Percentiles rank a stretch among this genome's conserved stretches.
Evolutionary conservation across 2,888 invertebrate genomes (phyloP).

Genomic region (Patella ulyssiponensis): DNA sequence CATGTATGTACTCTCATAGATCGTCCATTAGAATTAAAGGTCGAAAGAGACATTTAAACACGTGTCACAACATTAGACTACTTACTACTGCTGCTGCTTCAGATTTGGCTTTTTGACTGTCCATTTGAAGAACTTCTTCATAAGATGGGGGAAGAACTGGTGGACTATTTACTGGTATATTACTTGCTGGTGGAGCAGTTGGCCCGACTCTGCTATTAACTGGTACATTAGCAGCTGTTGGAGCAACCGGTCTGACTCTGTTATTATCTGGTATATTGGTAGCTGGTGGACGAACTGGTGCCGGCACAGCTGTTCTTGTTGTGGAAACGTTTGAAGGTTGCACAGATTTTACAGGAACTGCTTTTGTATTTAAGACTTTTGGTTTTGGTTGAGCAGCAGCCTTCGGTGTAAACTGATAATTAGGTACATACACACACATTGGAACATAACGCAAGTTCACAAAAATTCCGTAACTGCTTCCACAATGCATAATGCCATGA

Average conservation of each 20-base stretch:
- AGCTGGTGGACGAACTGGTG: not conserved
- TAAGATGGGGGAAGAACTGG: conserved; percentile 10
- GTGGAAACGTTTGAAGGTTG: not conserved
- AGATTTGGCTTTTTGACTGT: not conserved
- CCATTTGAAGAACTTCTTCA: conserved; percentile 17
- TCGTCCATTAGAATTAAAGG: too few relatives aligned
- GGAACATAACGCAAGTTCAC: conserved; percentile 26
- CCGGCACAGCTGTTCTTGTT: not conserved
- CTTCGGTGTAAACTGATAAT: not conserved
- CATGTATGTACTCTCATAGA: too few relatives aligned
- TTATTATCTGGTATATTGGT: not conserved
- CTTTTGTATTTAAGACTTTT: not conserved
- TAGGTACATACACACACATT: conserved; percentile 17
- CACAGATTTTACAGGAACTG: not conserved
- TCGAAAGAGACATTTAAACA: too few relatives aligned
- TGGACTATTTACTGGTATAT: too few relatives aligned
- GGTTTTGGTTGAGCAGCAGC: not conserved
- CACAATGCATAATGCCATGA: conserved; percentile 17
- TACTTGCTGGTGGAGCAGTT: not conserved
- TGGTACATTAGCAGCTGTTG: not conserved
- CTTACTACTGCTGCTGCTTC: not conserved
- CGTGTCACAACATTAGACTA: not conserved
- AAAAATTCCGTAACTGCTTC: conserved; percentile 24
- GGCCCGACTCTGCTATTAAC: not conserved
- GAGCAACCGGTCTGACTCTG: not conserved